Percentiles rank a stretch among this genome's conserved stretches.
Evolutionary conservation across 2,797 vertebrate species (phyloP).

Genomic region (Ptychadena robeensis): DNA sequence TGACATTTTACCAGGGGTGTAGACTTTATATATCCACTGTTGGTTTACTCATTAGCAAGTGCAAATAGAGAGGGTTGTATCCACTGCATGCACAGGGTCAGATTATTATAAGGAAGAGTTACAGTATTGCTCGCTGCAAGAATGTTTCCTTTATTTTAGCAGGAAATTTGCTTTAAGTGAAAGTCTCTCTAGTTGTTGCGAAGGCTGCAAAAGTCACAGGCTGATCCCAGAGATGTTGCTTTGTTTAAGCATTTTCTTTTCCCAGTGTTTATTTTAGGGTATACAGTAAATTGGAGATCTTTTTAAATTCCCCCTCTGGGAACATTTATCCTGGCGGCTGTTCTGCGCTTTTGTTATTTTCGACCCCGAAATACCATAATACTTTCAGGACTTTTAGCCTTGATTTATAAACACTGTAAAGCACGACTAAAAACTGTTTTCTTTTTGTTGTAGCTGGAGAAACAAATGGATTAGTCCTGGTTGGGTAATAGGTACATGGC

Average conservation of each 20-base stretch:
- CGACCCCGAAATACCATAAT: slow-evolving; percentile 1
- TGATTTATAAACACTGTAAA: neutral
- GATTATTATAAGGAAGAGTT: too few relatives aligned
- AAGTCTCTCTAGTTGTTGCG: neutral
- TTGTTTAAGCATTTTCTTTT: neutral
- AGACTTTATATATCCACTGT: too few relatives aligned
- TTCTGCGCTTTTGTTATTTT: neutral
- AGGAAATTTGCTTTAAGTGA: neutral
- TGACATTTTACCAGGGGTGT: too few relatives aligned
- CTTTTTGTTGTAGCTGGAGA: too few relatives aligned
- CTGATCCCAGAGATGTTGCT: neutral
- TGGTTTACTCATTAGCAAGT: too few relatives aligned
- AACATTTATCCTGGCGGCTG: slow-evolving; percentile 1
- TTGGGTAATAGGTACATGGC: neutral
- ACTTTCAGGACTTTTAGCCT: neutral
- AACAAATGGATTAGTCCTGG: neutral
- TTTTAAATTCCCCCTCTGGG: slow-evolving; percentile 1
- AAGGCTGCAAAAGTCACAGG: slow-evolving; percentile 8
- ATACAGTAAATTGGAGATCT: slow-evolving; percentile 19
- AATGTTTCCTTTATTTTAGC: neutral
- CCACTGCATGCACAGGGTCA: too few relatives aligned
- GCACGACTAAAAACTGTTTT: neutral
- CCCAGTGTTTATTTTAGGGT: slow-evolving; percentile 31
- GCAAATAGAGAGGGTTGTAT: too few relatives aligned
- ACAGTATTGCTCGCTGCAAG: too few relatives aligned